These are phyloP conservation scores for Epistrophe eligans DNA, from an alignment of 2,888 invertebrate species.

Conservation along the genomic window DNA sequence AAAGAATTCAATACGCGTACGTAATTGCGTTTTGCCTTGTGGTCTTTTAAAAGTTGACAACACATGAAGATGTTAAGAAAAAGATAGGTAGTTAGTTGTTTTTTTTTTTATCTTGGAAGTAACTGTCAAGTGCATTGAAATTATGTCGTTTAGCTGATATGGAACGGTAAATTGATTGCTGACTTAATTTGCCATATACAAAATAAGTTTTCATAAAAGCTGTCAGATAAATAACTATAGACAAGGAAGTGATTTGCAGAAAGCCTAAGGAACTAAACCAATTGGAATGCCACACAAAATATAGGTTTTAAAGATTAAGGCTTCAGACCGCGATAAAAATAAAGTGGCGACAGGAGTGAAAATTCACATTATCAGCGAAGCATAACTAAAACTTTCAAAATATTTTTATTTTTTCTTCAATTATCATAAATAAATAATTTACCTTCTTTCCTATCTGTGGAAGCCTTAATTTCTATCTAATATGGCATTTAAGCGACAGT, in stretches of 20 bases:
- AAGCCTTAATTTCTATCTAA: background rate
- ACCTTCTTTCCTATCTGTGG: background rate
- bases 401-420: background rate
- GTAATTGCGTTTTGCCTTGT: slow-evolving; percentile 62
- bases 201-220: slow-evolving; percentile 10
- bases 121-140: slow-evolving; percentile 71
- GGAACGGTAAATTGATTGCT: slow-evolving; percentile 63
- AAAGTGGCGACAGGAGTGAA: background rate
- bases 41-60: slow-evolving; percentile 31
- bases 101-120: slow-evolving; percentile 57
- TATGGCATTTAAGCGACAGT: slow-evolving; percentile 3
- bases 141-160: slow-evolving; percentile 66
- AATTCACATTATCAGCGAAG: background rate
- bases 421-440: background rate
- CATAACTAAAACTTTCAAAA: background rate
- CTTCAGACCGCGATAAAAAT: background rate
- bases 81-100: slow-evolving; percentile 25
- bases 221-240: background rate
- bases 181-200: slow-evolving; percentile 34
- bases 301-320: background rate
- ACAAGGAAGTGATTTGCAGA: background rate
- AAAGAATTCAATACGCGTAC: slow-evolving; percentile 62
- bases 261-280: background rate
- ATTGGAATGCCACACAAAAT: background rate
- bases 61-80: slow-evolving; percentile 37